Evolutionary conservation across 1,140 invertebrate species (phyloP).

Genomic region (Phthorimaea operculella): DNA sequence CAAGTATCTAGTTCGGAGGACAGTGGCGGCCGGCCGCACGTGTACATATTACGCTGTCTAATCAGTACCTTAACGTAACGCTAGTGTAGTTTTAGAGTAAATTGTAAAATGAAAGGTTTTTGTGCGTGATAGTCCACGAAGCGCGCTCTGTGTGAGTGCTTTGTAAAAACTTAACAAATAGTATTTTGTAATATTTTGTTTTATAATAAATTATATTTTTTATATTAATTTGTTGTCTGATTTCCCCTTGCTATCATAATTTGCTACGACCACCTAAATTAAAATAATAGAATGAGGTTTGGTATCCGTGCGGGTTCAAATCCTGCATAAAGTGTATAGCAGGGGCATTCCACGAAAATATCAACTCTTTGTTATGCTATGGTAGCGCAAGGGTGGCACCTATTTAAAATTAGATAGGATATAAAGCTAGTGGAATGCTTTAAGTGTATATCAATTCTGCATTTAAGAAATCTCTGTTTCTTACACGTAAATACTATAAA

Average conservation of each 20-base stretch:
- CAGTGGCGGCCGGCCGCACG: slow-evolving; percentile 32
- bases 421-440: no score
- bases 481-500: no score
- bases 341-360: no score
- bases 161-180: slow-evolving; percentile 50
- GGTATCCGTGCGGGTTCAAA: no score
- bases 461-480: no score
- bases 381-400: no score
- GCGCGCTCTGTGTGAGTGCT: slow-evolving; percentile 21
- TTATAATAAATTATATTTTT: slow-evolving; percentile 64
- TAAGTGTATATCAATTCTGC: no score
- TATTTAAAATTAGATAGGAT: no score
- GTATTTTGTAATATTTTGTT: slow-evolving; percentile 58
- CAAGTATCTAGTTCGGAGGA: slow-evolving; percentile 23
- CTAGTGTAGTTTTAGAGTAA: slow-evolving; percentile 41
- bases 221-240: slow-evolving; percentile 9
- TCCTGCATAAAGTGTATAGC: no score
- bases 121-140: slow-evolving; percentile 33
- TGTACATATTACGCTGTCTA: slow-evolving; percentile 49
- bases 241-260: neutral
- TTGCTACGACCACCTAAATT: no score
- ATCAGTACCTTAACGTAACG: slow-evolving; percentile 50
- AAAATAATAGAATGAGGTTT: no score
- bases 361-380: no score
- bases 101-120: slow-evolving; percentile 28